Evolutionary conservation across 2,888 invertebrate species (phyloP).

Genomic region (Ptychoptera albimana): DNA sequence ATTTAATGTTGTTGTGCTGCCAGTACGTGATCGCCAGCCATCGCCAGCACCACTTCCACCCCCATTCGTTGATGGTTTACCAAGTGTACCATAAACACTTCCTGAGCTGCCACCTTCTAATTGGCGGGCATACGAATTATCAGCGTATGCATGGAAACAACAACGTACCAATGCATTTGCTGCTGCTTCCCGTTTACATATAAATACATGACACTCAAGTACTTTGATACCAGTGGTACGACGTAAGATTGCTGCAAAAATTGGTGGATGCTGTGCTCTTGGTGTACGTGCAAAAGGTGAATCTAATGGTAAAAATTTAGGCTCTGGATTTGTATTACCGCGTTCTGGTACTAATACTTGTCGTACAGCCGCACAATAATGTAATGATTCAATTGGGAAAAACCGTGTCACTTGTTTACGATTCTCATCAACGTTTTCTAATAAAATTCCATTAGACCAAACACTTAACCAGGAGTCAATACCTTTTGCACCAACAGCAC

Average conservation of each 20-base stretch:
- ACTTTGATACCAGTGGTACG: slow-evolving; percentile 95
- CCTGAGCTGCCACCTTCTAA: slow-evolving; percentile 48
- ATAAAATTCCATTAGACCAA: slow-evolving; percentile 86
- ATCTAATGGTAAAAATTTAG: slow-evolving; percentile 85
- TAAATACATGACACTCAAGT: slow-evolving; percentile 96
- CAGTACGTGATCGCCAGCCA: slow-evolving; percentile 39
- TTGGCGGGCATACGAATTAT: slow-evolving; percentile 81
- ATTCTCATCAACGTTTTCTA: slow-evolving; percentile 94
- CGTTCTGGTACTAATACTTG: slow-evolving; percentile 59
- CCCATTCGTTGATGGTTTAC: slow-evolving; percentile 28
- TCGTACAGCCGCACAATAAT: slow-evolving; percentile 90
- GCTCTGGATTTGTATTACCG: slow-evolving; percentile 46
- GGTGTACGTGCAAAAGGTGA: slow-evolving; percentile 90
- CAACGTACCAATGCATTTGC: slow-evolving; percentile 94
- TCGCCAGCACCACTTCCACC: slow-evolving; percentile 19
- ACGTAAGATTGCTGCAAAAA: slow-evolving; percentile 91
- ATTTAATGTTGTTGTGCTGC: slow-evolving; percentile 43
- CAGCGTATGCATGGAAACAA: slow-evolving; percentile 95
- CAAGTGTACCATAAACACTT: slow-evolving; percentile 34
- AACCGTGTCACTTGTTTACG: slow-evolving; percentile 87
- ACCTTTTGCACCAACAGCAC: slow-evolving; percentile 72
- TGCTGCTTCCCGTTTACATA: slow-evolving; percentile 90
- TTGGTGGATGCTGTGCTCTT: slow-evolving; percentile 84
- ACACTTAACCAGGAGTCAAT: slow-evolving; percentile 95
- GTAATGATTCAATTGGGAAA: slow-evolving; percentile 88